Evolutionary conservation across 2,797 vertebrate species (phyloP).

Genomic region (Hyperoplus immaculatus): DNA sequence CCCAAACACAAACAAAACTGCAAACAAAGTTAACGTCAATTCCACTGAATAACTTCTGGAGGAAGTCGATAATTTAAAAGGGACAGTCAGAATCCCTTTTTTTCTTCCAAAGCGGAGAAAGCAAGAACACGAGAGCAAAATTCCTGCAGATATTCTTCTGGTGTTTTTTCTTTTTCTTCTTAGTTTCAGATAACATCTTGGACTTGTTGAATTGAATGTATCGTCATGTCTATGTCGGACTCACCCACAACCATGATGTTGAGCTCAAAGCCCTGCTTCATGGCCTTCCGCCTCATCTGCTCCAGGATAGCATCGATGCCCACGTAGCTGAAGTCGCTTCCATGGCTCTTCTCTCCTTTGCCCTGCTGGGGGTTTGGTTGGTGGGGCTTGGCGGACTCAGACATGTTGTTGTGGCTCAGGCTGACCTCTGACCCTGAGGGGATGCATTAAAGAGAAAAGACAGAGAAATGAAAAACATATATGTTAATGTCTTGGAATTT

Average conservation of each 20-base stretch:
- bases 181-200: neutral
- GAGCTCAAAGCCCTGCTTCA: constrained; percentile 98
- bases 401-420: constrained; percentile 88
- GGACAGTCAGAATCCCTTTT: neutral
- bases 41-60: neutral
- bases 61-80: neutral
- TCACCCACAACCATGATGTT: constrained; percentile 99
- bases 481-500: neutral
- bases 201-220: neutral
- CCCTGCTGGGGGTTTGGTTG: constrained; percentile 66
- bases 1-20: neutral
- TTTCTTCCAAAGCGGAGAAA: neutral
- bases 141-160: neutral
- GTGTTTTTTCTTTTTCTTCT: neutral
- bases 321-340: constrained; percentile 93
- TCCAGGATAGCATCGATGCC: constrained; percentile 97
- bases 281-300: constrained; percentile 98
- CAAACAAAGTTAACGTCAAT: neutral
- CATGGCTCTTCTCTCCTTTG: constrained; percentile 87
- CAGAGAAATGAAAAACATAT: neutral
- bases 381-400: constrained; percentile 87
- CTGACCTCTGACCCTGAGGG: constrained; percentile 85
- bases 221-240: constrained; percentile 75
- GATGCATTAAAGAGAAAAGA: neutral
- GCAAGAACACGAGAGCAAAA: neutral